These are phyloP conservation scores for Isichthys henryi DNA, from an alignment of 2,113 vertebrate species.

Conservation along the genomic window DNA sequence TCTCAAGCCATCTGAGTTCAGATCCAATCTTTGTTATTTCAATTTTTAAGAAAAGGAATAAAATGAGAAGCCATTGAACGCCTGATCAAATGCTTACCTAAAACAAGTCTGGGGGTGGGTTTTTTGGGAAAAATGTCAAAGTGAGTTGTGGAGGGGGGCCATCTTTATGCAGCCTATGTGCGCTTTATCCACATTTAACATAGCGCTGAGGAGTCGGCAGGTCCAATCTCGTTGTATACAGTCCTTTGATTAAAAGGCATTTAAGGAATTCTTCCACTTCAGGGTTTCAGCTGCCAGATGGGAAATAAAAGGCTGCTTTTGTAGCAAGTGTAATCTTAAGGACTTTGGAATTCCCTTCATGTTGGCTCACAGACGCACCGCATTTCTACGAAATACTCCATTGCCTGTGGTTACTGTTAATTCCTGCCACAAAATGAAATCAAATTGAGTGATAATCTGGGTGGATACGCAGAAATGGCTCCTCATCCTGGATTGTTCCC, in stretches of 20 bases:
- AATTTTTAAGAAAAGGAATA: not conserved
- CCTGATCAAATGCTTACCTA: not conserved
- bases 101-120: not conserved
- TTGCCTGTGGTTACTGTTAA: not conserved
- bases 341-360: constrained; percentile 27
- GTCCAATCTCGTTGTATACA: constrained; percentile 29
- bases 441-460: not conserved
- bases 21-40: not conserved
- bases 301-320: constrained; percentile 37
- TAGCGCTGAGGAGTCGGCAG: constrained; percentile 21
- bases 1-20: not conserved
- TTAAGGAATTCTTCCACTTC: constrained; percentile 41
- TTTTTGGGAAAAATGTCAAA: constrained; percentile 9
- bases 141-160: not conserved
- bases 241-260: constrained; percentile 45
- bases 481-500: not conserved
- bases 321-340: constrained; percentile 36
- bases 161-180: not conserved
- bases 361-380: not conserved
- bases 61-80: not conserved
- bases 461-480: not conserved
- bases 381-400: not conserved
- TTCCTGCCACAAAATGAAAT: not conserved
- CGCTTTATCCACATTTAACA: constrained; percentile 1
- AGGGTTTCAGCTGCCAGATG: constrained; percentile 36